phyloP scores from a whole-genome alignment of 2,113 vertebrate genomes.

The Hypocryptadius cinnamomeus region DNA sequence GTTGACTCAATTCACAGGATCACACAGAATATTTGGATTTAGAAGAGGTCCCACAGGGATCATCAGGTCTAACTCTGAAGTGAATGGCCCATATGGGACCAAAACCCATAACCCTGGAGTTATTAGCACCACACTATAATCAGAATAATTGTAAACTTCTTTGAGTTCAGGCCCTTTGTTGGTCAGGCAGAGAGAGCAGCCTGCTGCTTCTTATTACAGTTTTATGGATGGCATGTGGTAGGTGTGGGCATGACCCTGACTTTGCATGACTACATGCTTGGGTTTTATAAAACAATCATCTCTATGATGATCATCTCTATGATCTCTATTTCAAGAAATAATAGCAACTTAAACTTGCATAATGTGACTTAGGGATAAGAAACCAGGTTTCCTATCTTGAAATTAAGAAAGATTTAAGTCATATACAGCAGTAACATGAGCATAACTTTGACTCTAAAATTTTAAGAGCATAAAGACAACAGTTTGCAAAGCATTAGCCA shows the following conservation, averaged over 20 bases:
- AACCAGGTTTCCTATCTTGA: neutral
- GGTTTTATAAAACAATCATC: neutral
- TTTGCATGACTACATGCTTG: neutral
- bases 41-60: neutral
- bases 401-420: neutral
- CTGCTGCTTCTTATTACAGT: neutral
- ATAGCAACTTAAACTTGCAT: neutral
- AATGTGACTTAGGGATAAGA: too few relatives aligned
- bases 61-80: neutral
- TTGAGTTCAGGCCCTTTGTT: neutral
- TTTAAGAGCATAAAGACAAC: neutral
- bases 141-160: neutral
- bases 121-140: neutral
- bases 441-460: neutral
- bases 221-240: neutral
- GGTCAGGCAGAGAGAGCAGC: neutral
- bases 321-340: neutral
- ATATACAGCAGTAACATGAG: neutral
- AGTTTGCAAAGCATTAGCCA: neutral
- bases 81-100: neutral
- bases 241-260: neutral
- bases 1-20: neutral
- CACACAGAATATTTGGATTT: neutral
- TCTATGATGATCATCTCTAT: rapidly evolving
- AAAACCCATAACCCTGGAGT: neutral